Percentiles rank a stretch among this genome's conserved stretches.
Evolutionary conservation across 2,113 vertebrate genomes (phyloP).

Genomic region (Sterrhoptilus dennistouni): DNA sequence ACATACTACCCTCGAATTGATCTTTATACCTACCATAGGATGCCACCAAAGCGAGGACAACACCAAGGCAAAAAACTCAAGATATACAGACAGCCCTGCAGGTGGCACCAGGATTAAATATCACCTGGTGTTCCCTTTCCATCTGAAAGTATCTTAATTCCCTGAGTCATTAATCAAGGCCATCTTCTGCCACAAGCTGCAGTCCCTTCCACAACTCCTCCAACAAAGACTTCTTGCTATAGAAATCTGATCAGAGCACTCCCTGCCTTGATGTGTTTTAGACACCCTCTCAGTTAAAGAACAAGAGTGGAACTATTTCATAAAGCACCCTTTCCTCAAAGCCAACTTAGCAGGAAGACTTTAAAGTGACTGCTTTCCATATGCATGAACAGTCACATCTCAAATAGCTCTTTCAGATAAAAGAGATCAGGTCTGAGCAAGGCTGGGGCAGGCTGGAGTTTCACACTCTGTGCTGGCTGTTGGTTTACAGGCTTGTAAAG

Average conservation of each 20-base stretch:
- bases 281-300: neutral
- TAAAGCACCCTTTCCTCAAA: neutral
- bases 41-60: neutral
- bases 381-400: neutral
- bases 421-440: conserved; percentile 4
- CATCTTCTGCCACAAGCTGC: neutral
- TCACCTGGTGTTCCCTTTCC: neutral
- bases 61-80: neutral
- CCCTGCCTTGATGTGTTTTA: neutral
- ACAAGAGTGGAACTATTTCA: neutral
- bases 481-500: neutral
- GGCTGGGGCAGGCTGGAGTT: neutral
- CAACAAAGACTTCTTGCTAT: rapidly evolving
- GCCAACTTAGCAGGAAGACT: neutral
- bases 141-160: neutral
- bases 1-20: neutral
- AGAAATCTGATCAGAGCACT: neutral
- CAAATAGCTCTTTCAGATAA: neutral
- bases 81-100: neutral
- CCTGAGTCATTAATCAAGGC: neutral
- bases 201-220: neutral
- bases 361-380: neutral
- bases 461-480: rapidly evolving
- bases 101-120: neutral
- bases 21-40: neutral